Base-by-base conservation (phyloP, 2,888 invertebrate genomes). In the Volucella zonaria region DNA sequence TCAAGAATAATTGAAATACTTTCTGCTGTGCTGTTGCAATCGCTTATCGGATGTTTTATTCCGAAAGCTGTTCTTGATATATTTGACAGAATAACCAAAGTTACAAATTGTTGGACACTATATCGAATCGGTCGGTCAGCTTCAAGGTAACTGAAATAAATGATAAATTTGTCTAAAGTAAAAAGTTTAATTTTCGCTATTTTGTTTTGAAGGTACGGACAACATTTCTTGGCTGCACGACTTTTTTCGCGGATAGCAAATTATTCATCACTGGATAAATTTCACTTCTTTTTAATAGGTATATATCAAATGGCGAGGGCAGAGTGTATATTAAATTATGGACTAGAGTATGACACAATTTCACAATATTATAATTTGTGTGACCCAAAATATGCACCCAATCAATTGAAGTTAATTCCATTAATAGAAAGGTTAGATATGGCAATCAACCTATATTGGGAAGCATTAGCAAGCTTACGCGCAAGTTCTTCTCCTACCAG, bases 61-160 rank as follows among this genome's bases (percentile, higher is more conserved):
- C 94, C 95, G 10, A 91, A 92, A 1, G 93, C 93, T 86, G 93
- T 94, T 14, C 91, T 93, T 45, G 92, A 93, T 61, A 93, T 93
- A 1, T 93, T 97, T 59, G 92, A 94, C 74, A 92, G 92, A n/a
- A 93, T 94, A 9, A 90, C 94, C 1, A 89, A 89, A 0, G 92
- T 91, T 10, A 94, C 95, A 0, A 95, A 96, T 88, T 94, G 95
- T 3, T 97, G 97, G 97, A 95, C 96, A 6, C 95, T 96, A 88
- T 98, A 97, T 91, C 94, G 97, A 86, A 95, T 98, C 56, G 97
- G 96, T 0, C 93, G 98, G 71, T 96, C 97, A 12, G 97, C 97
- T 0, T 94, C 97, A 15, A 94, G 97, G 93, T 87, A 76, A 31
- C 0, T 6, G 2, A 51, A 95, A 61, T 91, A 49, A 18, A 9